Base-by-base conservation (phyloP, 2,797 vertebrate genomes). In the Orientallactaga sibirica region DNA sequence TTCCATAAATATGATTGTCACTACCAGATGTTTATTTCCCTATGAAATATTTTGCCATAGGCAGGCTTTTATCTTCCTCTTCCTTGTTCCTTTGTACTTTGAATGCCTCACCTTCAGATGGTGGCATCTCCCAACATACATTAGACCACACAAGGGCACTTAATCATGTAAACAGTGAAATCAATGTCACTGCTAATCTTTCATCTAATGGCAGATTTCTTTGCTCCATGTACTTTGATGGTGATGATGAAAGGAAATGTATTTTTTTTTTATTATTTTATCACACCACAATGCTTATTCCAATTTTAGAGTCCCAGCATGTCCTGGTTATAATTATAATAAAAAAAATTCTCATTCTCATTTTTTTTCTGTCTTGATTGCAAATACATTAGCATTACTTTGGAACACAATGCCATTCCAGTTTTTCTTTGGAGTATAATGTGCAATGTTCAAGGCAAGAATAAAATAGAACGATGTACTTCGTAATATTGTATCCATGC, bases 201-300 rank as follows among this genome's bases (percentile, higher is more conserved):
- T 94, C 93, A 84, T 96, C 87, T 93, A 96, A 91, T 81, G 82
- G 79, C 83, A 96, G 43, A 55, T 95, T 97, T 96, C 93, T 97
- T 91, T 94, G 78, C 80, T 83, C 22, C 62, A 27, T 67, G 25
- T 88, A 76, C 82, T 97, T 97, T 97, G 96, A 94, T 96, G 95
- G 82, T 37, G 71, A 68, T 92, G 95, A 97, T 96, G 92, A 96
- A 93, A 96, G 92, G 84, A 92, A 92, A 92, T 94, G 29, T 0
- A 85, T 96, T 91, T 90, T 58, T 24, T 94, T 67, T 8, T 95
- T 93, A 97, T 96, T 66, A 87, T 76, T 76, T 86, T 64, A 76
- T 76, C 71, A 84, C 93, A 94, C 75, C 41, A 76, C 19, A 24
- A 67, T 90, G 70, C 7, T 81, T 86, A 94, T 92, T 96, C 79